These are phyloP conservation scores for Botrylloides violaceus DNA, from an alignment of 23 tunicate species.

Conservation along the genomic window DNA sequence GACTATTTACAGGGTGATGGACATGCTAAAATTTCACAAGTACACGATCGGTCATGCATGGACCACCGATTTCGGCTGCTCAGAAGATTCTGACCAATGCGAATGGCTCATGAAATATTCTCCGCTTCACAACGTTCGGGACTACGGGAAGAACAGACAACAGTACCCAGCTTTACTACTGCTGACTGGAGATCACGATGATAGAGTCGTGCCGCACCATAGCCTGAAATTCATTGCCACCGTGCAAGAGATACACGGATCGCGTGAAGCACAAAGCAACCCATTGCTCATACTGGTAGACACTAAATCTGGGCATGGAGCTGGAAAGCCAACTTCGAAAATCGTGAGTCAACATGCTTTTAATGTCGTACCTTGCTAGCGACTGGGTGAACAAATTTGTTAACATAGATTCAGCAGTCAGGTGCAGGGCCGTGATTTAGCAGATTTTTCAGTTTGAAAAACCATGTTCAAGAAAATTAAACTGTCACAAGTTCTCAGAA, in stretches of 20 bases:
- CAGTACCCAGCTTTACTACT: constrained; percentile 31
- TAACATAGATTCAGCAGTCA: no score
- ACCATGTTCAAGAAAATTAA: no score
- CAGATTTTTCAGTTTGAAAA: no score
- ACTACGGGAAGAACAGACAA: constrained; percentile 15
- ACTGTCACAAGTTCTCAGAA: no score
- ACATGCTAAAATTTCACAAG: constrained; percentile 91
- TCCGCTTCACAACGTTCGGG: constrained; percentile 72
- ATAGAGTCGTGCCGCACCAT: constrained; percentile 96
- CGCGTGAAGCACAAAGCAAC: constrained; percentile 33
- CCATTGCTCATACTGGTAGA: constrained; percentile 85
- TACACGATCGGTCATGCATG: constrained; percentile 99
- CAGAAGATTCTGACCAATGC: constrained; percentile 72
- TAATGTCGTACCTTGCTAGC: no score
- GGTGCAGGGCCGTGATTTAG: no score
- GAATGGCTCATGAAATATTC: constrained; percentile 56
- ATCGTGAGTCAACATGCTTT: no score
- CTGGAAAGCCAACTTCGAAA: constrained; percentile 92
- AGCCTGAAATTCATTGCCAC: constrained; percentile 85
- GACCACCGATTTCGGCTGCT: constrained; percentile 90
- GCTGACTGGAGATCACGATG: constrained; percentile 91
- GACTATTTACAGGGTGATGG: constrained; percentile 88
- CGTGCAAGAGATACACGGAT: constrained; percentile 64
- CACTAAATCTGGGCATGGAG: constrained; percentile 96
- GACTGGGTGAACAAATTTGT: no score